Percentiles rank a stretch among this genome's conserved stretches.
These are phyloP conservation scores for Bucorvus abyssinicus DNA, from an alignment of 2,797 vertebrate genomes.

Conservation along the genomic window DNA sequence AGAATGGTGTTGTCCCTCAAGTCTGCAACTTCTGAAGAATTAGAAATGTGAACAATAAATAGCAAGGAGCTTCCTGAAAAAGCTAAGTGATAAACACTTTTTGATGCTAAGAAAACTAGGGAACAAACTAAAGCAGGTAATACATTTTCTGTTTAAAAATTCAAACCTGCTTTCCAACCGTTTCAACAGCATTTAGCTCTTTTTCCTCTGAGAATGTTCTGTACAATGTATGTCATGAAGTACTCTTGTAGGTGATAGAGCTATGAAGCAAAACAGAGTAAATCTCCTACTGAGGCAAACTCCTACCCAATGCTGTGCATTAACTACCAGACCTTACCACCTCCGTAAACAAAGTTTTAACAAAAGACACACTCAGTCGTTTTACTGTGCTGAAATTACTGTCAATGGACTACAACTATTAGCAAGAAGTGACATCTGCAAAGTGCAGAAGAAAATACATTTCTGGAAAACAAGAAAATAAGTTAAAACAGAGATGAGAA, in stretches of 20 bases:
- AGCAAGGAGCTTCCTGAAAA: neutral
- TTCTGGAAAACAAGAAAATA: neutral
- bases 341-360: neutral
- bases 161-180: neutral
- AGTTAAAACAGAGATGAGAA: neutral
- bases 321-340: neutral
- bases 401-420: neutral
- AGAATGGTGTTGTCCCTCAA: neutral
- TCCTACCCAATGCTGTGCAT: neutral
- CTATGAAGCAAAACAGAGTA: neutral
- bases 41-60: neutral
- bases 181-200: neutral
- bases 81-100: neutral
- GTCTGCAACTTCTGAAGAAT: neutral
- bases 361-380: neutral
- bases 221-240: neutral
- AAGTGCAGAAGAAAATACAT: neutral
- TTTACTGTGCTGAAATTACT: neutral
- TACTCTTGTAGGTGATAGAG: neutral
- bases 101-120: neutral
- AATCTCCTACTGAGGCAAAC: neutral
- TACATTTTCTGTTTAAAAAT: neutral
- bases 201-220: neutral
- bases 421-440: neutral
- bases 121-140: neutral